Evolutionary conservation across 2,113 vertebrate genomes (phyloP).

Genomic region (Eurystomus gularis): DNA sequence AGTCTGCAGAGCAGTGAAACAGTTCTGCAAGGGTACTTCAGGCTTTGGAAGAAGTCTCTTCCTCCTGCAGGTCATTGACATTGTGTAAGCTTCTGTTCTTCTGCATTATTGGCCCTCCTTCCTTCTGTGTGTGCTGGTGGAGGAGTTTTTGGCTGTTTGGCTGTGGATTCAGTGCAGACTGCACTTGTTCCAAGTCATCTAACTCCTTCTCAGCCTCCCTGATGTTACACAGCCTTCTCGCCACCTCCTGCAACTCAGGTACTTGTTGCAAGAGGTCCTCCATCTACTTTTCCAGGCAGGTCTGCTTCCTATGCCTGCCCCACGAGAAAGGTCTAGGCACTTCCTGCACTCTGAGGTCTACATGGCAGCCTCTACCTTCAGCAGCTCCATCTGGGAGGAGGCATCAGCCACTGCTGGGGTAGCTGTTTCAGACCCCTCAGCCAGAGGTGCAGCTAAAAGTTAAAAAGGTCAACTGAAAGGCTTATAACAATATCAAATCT

Average conservation of each 20-base stretch:
- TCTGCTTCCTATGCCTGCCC: background rate
- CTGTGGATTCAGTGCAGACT: background rate
- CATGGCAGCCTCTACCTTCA: background rate
- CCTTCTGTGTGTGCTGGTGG: background rate
- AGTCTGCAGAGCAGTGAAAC: background rate
- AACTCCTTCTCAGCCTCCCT: too few species aligned
- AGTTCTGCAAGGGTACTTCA: background rate
- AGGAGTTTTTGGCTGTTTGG: background rate
- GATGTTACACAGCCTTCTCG: too few species aligned
- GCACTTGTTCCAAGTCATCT: too few species aligned
- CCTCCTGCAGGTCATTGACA: background rate
- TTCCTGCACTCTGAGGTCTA: background rate
- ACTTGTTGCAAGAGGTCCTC: background rate
- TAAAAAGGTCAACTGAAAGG: background rate
- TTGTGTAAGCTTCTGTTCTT: background rate
- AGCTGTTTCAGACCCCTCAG: background rate
- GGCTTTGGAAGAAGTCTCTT: background rate
- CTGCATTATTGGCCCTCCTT: background rate
- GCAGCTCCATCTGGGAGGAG: background rate
- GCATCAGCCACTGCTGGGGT: rapidly evolving
- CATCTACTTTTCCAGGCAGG: background rate
- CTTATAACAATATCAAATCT: background rate
- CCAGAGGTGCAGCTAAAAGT: background rate
- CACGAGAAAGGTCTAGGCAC: background rate
- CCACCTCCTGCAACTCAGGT: background rate